Conservation (phyloP, 2,888 invertebrate genomes). For the Heliconius erato region DNA sequence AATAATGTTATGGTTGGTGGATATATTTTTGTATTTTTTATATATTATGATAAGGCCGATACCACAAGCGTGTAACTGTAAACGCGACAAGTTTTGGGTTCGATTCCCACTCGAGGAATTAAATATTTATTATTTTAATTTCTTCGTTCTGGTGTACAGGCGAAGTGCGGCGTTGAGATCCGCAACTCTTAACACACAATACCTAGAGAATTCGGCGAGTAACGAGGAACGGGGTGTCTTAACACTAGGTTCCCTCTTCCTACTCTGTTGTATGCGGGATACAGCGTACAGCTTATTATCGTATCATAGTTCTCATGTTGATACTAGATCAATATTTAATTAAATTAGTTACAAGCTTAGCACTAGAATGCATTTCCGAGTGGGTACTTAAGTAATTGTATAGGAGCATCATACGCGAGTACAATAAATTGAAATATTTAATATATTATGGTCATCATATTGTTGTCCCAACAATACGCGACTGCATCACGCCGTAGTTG, state of each 20-base stretch:
- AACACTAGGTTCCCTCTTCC: not conserved
- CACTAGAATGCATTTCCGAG: too few relatives aligned
- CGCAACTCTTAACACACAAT: not conserved
- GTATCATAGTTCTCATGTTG: too few relatives aligned
- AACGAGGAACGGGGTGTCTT: not conserved
- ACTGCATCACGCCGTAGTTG: too few relatives aligned
- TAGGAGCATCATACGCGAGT: too few relatives aligned
- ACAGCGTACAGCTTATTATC: not conserved
- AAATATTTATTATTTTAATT: not conserved
- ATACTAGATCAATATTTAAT: too few relatives aligned
- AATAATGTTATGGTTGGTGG: not conserved
- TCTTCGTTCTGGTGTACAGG: not conserved
- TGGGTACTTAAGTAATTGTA: too few relatives aligned
- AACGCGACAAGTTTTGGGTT: not conserved
- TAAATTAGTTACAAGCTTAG: too few relatives aligned
- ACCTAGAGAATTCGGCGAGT: not conserved
- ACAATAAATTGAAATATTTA: too few relatives aligned
- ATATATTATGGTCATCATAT: too few relatives aligned
- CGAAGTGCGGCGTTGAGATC: not conserved
- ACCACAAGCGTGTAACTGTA: too few relatives aligned
- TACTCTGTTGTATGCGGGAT: not conserved
- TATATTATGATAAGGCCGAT: too few relatives aligned
- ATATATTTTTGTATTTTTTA: not conserved
- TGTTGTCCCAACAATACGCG: too few relatives aligned
- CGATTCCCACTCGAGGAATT: not conserved